Base-by-base conservation (phyloP, 2,113 vertebrate genomes). In the Podarcis cretensis region DNA sequence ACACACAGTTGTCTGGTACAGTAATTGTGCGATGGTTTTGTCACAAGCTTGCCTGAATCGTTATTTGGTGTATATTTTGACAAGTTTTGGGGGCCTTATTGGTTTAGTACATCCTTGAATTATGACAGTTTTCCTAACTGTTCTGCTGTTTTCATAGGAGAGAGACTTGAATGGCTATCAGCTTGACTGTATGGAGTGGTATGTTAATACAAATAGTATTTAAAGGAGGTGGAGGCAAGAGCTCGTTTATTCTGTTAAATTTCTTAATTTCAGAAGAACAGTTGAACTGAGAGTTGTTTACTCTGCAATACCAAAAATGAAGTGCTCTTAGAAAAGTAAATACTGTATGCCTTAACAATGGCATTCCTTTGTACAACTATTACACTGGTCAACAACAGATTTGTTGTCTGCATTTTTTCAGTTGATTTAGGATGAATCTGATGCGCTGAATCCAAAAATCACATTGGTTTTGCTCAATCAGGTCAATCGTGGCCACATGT, bases 51-150 rank as follows among this genome's bases (percentile, higher is more conserved):
- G 7, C 32, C 77, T 88, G 27, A 76, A 32, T 40, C n/a, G 20
- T 27, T 81, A 71, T 20, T 35, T 23, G 59, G 4, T 54, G 27
- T 77, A 16, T 37, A 59, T 40, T 85, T 77, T 78, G n/a, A 77
- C 48, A 81, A 54, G 69, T 30, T 0, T 1, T 7, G 76, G 20
- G 32, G 57, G 76, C 5, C 88, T 92, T 85, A 27, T 65, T 83
- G 71, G 71, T 27, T 18, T n/a, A 9, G 32, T 86, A 37, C 76
- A 86, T 71, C 89, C 12, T 90, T 89, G 79, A 88, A 71, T 79
- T 89, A 32, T 37, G 5, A 6, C 43, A 30, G 73, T 8, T 40
- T 89, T 4, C 21, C 4, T 85, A 16, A 73, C 3, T 0, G 3
- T 3, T 16, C 66, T 81, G 59, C 71, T 82, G 2, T 69, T 88